These are phyloP conservation scores for Poeciliopsis paucimaculata DNA, from an alignment of 2,797 vertebrate species.

Conservation along the genomic window DNA sequence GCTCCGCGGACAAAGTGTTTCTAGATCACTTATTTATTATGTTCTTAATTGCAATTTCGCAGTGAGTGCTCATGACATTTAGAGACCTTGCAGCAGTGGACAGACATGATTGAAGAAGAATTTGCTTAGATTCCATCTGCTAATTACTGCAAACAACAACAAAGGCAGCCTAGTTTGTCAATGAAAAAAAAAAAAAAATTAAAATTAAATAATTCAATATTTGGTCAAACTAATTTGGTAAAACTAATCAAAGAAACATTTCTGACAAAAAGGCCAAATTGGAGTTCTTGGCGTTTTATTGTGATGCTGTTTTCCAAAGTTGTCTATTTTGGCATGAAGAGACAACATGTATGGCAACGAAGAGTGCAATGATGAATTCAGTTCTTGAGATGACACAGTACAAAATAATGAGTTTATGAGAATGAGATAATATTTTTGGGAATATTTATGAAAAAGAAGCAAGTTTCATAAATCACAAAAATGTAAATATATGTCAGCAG, in stretches of 20 bases:
- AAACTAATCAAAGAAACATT: background rate
- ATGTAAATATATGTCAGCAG: background rate
- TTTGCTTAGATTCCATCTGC: slow-evolving; percentile 10
- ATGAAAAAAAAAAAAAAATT: background rate
- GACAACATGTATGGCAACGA: background rate
- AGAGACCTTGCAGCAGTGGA: slow-evolving; percentile 77
- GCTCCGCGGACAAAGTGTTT: slow-evolving; percentile 52
- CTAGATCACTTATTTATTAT: slow-evolving; percentile 75
- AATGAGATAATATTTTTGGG: background rate
- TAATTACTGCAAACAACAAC: slow-evolving; percentile 20
- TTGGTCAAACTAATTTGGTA: background rate
- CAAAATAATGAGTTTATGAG: background rate
- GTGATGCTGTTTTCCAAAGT: background rate
- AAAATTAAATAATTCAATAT: background rate
- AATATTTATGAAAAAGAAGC: background rate
- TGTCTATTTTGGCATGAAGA: background rate
- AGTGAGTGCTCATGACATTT: slow-evolving; percentile 81
- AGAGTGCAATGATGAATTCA: background rate
- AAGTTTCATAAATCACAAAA: background rate
- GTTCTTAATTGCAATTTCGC: slow-evolving; percentile 83
- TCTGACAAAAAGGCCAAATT: background rate
- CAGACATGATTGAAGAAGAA: slow-evolving; percentile 60
- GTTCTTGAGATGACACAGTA: background rate
- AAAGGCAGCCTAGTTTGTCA: background rate
- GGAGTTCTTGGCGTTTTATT: background rate